Conservation (phyloP, 2,113 vertebrate species). For the Hemiprocne comata region DNA sequence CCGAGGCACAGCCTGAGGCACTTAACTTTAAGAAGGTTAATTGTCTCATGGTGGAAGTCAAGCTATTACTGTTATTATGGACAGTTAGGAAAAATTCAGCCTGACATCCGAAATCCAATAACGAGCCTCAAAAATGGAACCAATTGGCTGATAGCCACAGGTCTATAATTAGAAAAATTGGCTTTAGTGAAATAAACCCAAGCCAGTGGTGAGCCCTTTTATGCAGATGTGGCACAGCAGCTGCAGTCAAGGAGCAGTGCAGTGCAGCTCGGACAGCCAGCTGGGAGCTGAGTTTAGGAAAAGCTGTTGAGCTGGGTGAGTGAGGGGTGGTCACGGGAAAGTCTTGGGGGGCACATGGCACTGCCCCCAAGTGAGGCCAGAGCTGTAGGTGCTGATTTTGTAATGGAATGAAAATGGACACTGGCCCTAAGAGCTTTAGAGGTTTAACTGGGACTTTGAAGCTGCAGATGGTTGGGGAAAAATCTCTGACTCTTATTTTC, state of each 20-base stretch:
- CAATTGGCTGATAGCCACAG: conserved; percentile 24
- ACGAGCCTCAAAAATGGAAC: conserved; percentile 22
- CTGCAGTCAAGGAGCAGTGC: background rate
- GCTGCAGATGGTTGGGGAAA: background rate
- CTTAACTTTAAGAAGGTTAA: conserved; percentile 70
- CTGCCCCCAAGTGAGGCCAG: background rate
- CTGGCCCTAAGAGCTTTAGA: background rate
- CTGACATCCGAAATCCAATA: conserved; percentile 46
- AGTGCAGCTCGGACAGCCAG: background rate
- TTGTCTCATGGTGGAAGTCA: conserved; percentile 67
- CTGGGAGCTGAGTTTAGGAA: background rate
- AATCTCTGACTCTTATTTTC: background rate
- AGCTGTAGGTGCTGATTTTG: background rate
- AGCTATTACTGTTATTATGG: conserved; percentile 62
- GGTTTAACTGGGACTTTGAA: background rate
- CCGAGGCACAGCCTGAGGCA: conserved; percentile 58
- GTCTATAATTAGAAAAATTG: background rate
- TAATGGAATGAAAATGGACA: accelerated
- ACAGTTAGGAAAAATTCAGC: conserved; percentile 52
- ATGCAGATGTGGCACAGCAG: background rate
- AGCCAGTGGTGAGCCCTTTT: background rate
- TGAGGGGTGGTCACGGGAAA: accelerated
- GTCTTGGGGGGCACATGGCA: accelerated
- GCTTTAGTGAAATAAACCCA: background rate
- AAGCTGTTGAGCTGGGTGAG: background rate